These are phyloP conservation scores for Proctacanthus coquilletti DNA, from an alignment of 1,140 invertebrate genomes.

Conservation along the genomic window DNA sequence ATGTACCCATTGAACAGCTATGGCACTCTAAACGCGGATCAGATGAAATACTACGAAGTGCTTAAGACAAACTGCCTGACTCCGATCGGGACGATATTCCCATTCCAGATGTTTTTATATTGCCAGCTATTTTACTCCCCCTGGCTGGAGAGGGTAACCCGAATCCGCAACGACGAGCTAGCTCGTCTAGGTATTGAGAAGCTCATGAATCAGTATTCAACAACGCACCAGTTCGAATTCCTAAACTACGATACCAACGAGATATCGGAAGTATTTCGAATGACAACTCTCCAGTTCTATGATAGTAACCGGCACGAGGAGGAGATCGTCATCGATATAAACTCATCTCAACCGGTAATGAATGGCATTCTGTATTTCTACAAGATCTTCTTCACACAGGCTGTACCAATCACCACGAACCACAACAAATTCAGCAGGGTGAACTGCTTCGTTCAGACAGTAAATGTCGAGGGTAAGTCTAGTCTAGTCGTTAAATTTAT, in stretches of 20 bases:
- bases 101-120: conserved; percentile 19
- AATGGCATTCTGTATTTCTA: conserved; percentile 6
- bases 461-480: background rate
- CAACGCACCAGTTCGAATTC: conserved; percentile 26
- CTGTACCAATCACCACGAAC: background rate
- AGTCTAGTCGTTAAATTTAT: background rate
- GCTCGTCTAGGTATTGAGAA: conserved; percentile 19
- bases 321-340: background rate
- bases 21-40: conserved; percentile 24
- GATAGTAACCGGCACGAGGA: background rate
- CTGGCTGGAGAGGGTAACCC: conserved; percentile 27
- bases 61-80: conserved; percentile 18
- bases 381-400: conserved; percentile 1
- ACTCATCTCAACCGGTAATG: background rate
- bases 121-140: conserved; percentile 22
- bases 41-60: conserved; percentile 15
- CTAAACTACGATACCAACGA: background rate
- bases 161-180: conserved; percentile 25
- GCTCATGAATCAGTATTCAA: conserved; percentile 27
- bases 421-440: background rate
- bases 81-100: conserved; percentile 26
- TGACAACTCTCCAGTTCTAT: background rate
- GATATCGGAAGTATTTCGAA: background rate
- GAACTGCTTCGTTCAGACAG: background rate
- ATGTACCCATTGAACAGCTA: conserved; percentile 21